These are phyloP conservation scores for Hermodice carunculata DNA, from an alignment of 2,888 invertebrate genomes.

Conservation along the genomic window DNA sequence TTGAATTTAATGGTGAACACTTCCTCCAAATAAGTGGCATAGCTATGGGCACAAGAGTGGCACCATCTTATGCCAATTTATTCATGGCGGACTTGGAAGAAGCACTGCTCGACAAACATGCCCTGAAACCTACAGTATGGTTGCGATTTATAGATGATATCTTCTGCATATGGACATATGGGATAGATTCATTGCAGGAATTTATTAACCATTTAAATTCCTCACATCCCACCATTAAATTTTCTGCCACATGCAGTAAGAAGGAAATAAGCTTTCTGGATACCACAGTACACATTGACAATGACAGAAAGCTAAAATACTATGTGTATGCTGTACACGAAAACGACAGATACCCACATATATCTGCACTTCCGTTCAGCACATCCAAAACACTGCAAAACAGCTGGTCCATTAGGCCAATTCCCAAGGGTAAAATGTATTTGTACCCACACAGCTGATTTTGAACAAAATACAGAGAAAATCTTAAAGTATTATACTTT, in stretches of 20 bases:
- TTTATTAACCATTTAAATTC: not conserved
- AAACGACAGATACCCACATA: not conserved
- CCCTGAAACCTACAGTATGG: not conserved
- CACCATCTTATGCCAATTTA: constrained; percentile 1
- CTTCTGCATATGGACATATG: not conserved
- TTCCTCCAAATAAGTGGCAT: not conserved
- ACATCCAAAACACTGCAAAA: not conserved
- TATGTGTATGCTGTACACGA: not conserved
- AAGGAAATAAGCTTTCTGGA: not conserved
- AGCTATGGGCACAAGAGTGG: not conserved
- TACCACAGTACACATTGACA: constrained; percentile 2
- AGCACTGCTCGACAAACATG: not conserved
- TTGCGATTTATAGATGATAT: constrained; percentile 1
- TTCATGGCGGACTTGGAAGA: not conserved
- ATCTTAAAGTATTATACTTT: not conserved
- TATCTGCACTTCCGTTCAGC: not conserved
- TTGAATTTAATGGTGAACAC: not conserved
- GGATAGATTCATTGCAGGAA: not conserved
- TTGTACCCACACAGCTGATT: not conserved
- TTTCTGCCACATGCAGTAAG: not conserved
- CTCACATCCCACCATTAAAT: not conserved
- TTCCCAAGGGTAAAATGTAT: not conserved
- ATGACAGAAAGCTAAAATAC: not conserved
- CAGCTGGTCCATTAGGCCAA: not conserved
- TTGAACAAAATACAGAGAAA: not conserved